Evolutionary conservation across 2,113 vertebrate species (phyloP), one percentile per base, ranked within the genome.

Genomic region (Notothenia coriiceps): DNA sequence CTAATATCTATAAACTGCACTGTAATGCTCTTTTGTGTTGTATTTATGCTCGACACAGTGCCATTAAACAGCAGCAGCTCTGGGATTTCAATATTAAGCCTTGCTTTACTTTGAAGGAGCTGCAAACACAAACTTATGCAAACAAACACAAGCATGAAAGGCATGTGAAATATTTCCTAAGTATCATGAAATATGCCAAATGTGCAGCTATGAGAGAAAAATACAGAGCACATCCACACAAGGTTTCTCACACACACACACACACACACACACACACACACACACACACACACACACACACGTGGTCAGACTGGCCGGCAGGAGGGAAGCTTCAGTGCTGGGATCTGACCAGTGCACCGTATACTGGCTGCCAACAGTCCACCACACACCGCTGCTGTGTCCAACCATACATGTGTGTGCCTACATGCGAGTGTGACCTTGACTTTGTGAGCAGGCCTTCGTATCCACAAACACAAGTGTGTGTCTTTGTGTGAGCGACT

Each of bases 301-400:
- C 64, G 89, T 85, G 91, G 90, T 89, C 86, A 91, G 91, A 92
- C 91, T 93, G 92, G 89, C 91, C 91, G 92, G 87, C 84, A 86
- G 70, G 68, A 78, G 69, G 83, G 86, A 92, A 85, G 85, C 71
- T 86, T 59, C 79, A 87, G 87, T 10, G 78, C 79, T 57, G 55
- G 64, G 84, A 82, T 86, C 84, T 86, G 88, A 92, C 89, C 88
- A 74, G 74, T 79, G 75, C 83, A 77, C n/a, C 4, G 18, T 80
- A 76, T 10, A n/a, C 80, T 18, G 46, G 14, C 86, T 78, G 89
- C 89, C 90, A 91, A 79, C 44, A 69, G 60, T 33, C 60, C 79
- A 87, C 82, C 77, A 81, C 63, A 78, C 55, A 64, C 55, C 79
- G 22, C 20, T 63, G 62, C 17, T 55, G 57, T 47, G 40, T 79